phyloP scores from a whole-genome alignment of 2,113 vertebrate genomes.

The Sceloporus tristichus region DNA sequence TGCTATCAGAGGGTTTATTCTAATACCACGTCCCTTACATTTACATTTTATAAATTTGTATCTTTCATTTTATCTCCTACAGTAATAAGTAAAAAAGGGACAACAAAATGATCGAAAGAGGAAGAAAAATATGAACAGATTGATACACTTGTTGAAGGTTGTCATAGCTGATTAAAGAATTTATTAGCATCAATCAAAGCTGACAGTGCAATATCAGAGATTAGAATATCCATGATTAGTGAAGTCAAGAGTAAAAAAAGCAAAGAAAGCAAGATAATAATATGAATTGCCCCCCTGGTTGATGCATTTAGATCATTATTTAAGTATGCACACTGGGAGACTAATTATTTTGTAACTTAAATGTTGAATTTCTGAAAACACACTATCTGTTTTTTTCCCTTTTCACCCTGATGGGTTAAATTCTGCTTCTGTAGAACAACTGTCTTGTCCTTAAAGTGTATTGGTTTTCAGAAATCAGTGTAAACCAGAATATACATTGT shows the following conservation, averaged over 20 bases:
- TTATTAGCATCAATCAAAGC: constrained; percentile 75
- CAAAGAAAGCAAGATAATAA: constrained; percentile 58
- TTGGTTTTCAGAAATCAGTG: constrained; percentile 41
- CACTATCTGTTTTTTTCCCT: constrained; percentile 50
- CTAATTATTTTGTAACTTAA: constrained; percentile 70
- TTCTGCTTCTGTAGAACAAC: constrained; percentile 54
- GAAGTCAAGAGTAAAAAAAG: constrained; percentile 59
- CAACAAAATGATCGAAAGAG: background rate
- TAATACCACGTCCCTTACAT: background rate
- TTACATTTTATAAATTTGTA: background rate
- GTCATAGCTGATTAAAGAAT: constrained; percentile 76
- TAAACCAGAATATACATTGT: constrained; percentile 3
- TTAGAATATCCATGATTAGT: constrained; percentile 75
- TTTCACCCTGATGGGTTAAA: constrained; percentile 45
- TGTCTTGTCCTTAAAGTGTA: constrained; percentile 32
- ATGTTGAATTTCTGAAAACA: constrained; percentile 54
- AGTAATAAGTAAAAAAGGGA: constrained; percentile 17
- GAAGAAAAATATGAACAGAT: constrained; percentile 62
- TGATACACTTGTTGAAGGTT: constrained; percentile 68
- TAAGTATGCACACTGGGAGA: constrained; percentile 65
- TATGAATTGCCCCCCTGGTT: constrained; percentile 69
- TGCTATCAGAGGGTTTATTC: constrained; percentile 27
- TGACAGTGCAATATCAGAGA: constrained; percentile 76
- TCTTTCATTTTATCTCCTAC: background rate
- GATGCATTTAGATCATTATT: constrained; percentile 69